Base-by-base conservation (phyloP, 2,797 vertebrate species). In the Sebastes itinus region DNA sequence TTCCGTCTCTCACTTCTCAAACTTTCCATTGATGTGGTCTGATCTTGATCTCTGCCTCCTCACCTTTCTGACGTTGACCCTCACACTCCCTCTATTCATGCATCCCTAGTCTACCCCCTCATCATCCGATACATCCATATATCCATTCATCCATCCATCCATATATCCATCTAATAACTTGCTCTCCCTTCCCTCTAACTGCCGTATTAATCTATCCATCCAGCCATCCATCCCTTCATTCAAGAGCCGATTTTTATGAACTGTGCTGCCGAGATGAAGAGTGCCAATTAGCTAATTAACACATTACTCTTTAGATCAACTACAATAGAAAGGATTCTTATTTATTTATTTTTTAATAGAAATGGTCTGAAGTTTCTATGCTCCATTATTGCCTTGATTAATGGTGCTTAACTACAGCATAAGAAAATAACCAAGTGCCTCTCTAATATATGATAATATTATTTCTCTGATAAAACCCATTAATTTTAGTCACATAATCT, bases 401-500 rank as follows among this genome's bases (percentile, higher is more conserved):
- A 84, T 59, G 30, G 23, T 33, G 13, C 46, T 49, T 55, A 25
- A 60, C 54, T 49, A 49, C 52, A 35, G 22, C 5, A 52, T 54
- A 66, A 35, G 35, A 68, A 25, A 69, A 3, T 61, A 60, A 46
- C 22, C 23, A 11, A 77, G 23, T 18, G 25, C 14, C 23, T 58
- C 52, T 23, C 28, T 64, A 20, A 77, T 80, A 38, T 55, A 62
- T 74, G 69, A 72, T 62, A 46, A 75, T 9, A n/a, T 4, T 33
- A 14, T 67, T 84, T 72, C n/a, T 72, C 20, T 66, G 20, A 72
- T 65, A 54, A 35, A 75, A 61, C 22, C 27, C 52, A 65, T 73
- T n/a, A 1, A 25, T 54, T 72, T 72, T 28, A 4, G 38, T 13
- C 20, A 6, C 67, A 68, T 56, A 60, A 75, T 59, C 30, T 69